These are phyloP conservation scores for Lordiphosa clarofinis DNA, from an alignment of 1,140 invertebrate genomes.

Conservation along the genomic window DNA sequence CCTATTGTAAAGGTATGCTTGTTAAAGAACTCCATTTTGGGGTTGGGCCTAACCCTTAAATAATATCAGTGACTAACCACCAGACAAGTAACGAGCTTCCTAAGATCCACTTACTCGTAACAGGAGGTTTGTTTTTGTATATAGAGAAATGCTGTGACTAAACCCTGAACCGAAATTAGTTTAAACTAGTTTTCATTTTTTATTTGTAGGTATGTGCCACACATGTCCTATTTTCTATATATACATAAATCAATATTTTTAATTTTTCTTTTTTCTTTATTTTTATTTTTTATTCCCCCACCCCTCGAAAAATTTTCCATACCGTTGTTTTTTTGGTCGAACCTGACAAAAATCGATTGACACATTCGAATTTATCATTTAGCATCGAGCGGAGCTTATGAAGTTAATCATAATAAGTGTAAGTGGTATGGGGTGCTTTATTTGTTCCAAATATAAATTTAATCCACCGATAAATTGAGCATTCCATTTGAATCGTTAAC, in stretches of 20 bases:
- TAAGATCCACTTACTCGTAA: no score
- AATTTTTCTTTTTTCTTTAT: conserved; percentile 15
- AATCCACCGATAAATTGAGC: conserved; percentile 33
- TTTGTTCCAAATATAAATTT: conserved; percentile 51
- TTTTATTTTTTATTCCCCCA: conserved; percentile 10
- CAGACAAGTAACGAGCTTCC: no score
- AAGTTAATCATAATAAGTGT: conserved; percentile 72
- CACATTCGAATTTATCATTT: conserved; percentile 56
- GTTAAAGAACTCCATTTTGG: no score
- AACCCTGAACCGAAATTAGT: conserved; percentile 10
- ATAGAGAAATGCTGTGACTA: no score
- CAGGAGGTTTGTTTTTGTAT: no score
- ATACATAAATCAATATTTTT: conserved; percentile 27
- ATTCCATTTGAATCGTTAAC: conserved; percentile 47
- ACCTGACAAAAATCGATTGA: conserved; percentile 21
- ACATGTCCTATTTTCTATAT: conserved; percentile 14
- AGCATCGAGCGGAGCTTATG: conserved; percentile 78
- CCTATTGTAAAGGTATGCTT: no score
- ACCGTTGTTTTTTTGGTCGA: background rate
- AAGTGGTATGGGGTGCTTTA: conserved; percentile 80
- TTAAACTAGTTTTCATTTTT: conserved; percentile 39
- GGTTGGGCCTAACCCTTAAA: no score
- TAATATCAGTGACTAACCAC: no score
- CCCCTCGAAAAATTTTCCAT: conserved; percentile 1
- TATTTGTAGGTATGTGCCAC: conserved; percentile 25